Conservation (phyloP, 2,113 vertebrate species). For the Oriolus oriolus region DNA sequence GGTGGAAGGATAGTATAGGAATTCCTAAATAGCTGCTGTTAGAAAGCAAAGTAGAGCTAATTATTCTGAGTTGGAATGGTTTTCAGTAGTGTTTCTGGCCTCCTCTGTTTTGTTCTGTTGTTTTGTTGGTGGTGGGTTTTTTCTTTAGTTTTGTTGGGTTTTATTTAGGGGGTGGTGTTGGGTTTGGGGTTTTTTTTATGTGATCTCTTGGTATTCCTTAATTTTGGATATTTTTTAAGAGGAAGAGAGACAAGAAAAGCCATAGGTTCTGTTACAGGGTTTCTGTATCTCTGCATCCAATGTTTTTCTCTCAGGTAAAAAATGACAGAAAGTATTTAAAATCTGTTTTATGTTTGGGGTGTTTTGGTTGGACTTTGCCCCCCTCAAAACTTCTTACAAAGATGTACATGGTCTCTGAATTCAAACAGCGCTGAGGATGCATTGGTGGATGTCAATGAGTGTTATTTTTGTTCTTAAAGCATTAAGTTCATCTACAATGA, state of each 20-base stretch:
- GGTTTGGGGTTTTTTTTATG: rapidly evolving
- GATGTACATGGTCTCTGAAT: neutral
- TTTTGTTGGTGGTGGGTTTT: neutral
- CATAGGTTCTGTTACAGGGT: neutral
- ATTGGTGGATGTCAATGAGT: neutral
- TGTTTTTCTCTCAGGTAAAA: neutral
- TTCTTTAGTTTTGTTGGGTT: neutral
- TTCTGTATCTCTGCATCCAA: neutral
- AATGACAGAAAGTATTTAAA: neutral
- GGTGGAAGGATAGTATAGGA: neutral
- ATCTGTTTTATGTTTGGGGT: neutral
- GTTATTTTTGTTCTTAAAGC: neutral
- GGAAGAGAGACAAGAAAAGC: neutral
- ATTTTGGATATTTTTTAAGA: neutral
- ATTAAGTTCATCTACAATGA: neutral
- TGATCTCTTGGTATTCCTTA: neutral
- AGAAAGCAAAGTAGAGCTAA: neutral
- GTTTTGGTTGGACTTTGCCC: neutral
- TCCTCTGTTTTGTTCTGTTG: neutral
- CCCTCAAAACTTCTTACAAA: neutral
- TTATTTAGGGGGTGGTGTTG: neutral
- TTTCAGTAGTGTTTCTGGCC: neutral
- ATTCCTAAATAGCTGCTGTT: neutral
- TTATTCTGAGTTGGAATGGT: neutral
- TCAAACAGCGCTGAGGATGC: neutral